phyloP scores from a whole-genome alignment of 2,113 vertebrate species.

The Upupa epops region DNA sequence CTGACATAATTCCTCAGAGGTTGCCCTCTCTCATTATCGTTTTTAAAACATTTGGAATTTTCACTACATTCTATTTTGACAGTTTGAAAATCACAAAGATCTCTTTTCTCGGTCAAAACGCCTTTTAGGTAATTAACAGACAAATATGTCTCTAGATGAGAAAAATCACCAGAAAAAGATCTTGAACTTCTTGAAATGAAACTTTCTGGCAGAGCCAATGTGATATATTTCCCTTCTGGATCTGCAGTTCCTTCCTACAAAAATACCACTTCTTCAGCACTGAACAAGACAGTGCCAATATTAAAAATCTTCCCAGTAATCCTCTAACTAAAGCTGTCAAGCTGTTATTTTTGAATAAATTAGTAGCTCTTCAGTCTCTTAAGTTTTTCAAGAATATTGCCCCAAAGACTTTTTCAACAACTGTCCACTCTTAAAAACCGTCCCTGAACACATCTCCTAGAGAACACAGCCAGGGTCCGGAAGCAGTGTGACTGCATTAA shows the following conservation, averaged over 20 bases:
- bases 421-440: neutral
- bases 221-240: neutral
- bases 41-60: neutral
- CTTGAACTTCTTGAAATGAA: neutral
- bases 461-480: neutral
- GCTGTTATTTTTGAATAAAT: neutral
- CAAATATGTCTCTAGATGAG: neutral
- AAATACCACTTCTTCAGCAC: neutral
- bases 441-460: neutral
- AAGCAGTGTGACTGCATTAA: neutral
- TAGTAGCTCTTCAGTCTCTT: neutral
- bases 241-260: constrained; percentile 7
- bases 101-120: neutral
- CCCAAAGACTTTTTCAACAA: neutral
- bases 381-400: constrained; percentile 14
- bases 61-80: neutral
- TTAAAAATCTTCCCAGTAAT: neutral
- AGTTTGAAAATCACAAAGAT: neutral
- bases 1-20: neutral
- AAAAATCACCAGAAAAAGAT: neutral
- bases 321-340: neutral
- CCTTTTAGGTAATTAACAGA: neutral
- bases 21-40: neutral
- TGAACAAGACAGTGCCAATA: neutral
- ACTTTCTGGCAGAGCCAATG: neutral